A percentile compares a stretch with the other conserved stretches of the same genome.
Evolutionary conservation across 92 coral and sea anemone species (phyloP).

Genomic region (Epizoanthus scotinus): DNA sequence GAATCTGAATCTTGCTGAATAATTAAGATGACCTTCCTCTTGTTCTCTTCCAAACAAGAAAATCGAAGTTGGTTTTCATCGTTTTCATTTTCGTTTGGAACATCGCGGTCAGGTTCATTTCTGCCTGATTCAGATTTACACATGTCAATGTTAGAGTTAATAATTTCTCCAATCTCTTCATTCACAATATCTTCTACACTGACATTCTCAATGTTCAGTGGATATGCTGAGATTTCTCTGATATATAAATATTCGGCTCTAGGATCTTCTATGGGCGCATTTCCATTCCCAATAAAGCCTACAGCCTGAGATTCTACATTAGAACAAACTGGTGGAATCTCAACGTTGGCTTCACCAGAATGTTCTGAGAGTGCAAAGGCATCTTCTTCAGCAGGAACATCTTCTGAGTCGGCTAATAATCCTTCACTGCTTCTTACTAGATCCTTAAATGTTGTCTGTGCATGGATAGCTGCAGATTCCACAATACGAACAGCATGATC

Average conservation of each 20-base stretch:
- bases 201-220: background rate
- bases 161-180: background rate
- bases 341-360: conserved; percentile 16
- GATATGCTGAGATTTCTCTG: background rate
- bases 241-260: background rate
- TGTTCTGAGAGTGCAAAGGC: conserved; percentile 41
- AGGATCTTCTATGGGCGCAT: background rate
- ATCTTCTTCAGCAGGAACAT: conserved; percentile 46
- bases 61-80: background rate
- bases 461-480: conserved; percentile 54
- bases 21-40: background rate
- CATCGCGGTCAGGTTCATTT: background rate
- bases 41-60: background rate
- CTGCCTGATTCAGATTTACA: background rate
- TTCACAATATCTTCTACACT: background rate
- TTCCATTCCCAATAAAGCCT: background rate
- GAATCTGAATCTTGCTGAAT: background rate
- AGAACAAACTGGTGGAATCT: background rate
- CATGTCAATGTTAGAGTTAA: background rate
- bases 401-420: conserved; percentile 61
- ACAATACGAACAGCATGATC: conserved; percentile 66
- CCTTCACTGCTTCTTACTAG: conserved; percentile 65
- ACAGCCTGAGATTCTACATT: background rate
- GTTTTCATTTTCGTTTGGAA: background rate
- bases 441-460: conserved; percentile 63